Percentiles rank a stretch among this genome's conserved stretches.
Conservation (phyloP, 2,797 vertebrate species). For the Cirrhinus molitorella region DNA sequence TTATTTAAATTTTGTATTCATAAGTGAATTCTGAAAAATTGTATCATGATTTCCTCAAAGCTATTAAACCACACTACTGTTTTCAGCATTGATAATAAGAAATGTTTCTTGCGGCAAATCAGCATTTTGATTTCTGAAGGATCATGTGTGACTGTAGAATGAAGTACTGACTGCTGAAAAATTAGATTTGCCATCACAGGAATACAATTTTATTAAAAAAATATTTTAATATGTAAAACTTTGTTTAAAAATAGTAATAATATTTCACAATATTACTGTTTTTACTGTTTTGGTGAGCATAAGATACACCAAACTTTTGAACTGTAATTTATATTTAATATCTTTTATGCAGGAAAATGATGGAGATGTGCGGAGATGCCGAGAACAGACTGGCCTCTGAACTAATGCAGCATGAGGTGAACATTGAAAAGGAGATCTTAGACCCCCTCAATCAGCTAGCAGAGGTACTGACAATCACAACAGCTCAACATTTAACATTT, state of each 20-base stretch:
- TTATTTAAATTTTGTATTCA: too few relatives aligned
- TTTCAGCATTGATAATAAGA: background rate
- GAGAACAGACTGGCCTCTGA: conserved; percentile 93
- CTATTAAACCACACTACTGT: background rate
- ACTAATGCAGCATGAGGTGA: conserved; percentile 91
- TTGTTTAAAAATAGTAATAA: background rate
- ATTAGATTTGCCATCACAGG: background rate
- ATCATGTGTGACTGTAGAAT: background rate
- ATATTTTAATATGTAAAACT: background rate
- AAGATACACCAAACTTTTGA: background rate
- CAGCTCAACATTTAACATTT: background rate
- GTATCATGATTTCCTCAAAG: background rate
- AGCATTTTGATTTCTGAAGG: background rate
- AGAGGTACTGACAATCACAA: conserved; percentile 80
- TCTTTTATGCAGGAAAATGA: conserved; percentile 87
- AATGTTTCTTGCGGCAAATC: background rate
- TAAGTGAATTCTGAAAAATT: background rate
- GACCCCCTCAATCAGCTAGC: conserved; percentile 92
- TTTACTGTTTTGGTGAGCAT: too few relatives aligned
- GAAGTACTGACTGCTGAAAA: background rate
- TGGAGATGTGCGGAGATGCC: conserved; percentile 94
- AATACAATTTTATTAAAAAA: background rate
- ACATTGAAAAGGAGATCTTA: conserved; percentile 92
- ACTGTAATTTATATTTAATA: background rate
- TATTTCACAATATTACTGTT: background rate